These are phyloP conservation scores for Dichetophora obliterata DNA, from an alignment of 2,888 invertebrate genomes.

Conservation along the genomic window DNA sequence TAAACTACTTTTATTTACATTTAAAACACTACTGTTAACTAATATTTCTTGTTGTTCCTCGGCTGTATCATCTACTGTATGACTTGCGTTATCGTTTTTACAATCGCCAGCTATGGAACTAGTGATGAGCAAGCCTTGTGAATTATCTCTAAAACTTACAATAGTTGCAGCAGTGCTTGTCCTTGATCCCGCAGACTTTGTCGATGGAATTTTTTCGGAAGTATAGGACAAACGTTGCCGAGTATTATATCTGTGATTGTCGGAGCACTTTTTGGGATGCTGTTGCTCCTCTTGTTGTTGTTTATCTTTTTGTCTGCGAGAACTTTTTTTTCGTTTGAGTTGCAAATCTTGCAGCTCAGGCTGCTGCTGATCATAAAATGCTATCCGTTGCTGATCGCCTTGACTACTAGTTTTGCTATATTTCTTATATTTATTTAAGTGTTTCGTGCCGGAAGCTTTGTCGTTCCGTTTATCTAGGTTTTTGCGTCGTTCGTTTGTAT, in stretches of 20 bases:
- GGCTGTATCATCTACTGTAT: neutral
- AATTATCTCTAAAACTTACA: neutral
- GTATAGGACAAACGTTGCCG: neutral
- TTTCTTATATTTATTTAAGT: too few relatives aligned
- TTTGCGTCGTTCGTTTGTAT: too few relatives aligned
- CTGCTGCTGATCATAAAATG: too few relatives aligned
- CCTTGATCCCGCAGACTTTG: neutral
- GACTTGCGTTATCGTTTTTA: neutral
- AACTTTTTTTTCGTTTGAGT: neutral
- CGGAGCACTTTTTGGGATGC: neutral
- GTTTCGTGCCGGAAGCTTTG: too few relatives aligned
- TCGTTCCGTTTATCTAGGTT: too few relatives aligned
- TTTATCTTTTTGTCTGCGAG: neutral
- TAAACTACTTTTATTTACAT: neutral
- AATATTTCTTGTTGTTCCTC: neutral
- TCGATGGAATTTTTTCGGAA: too few relatives aligned
- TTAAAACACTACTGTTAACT: neutral
- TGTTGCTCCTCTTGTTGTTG: neutral
- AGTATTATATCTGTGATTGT: neutral
- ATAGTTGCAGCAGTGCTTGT: neutral
- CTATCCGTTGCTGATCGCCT: too few relatives aligned
- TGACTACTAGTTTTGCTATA: too few relatives aligned
- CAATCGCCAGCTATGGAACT: neutral
- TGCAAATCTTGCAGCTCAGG: too few relatives aligned
- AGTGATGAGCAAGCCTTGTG: neutral